Evolutionary conservation across 2,797 vertebrate genomes (phyloP), one percentile per base, ranked within the genome.

Genomic region (Chelonia mydas): DNA sequence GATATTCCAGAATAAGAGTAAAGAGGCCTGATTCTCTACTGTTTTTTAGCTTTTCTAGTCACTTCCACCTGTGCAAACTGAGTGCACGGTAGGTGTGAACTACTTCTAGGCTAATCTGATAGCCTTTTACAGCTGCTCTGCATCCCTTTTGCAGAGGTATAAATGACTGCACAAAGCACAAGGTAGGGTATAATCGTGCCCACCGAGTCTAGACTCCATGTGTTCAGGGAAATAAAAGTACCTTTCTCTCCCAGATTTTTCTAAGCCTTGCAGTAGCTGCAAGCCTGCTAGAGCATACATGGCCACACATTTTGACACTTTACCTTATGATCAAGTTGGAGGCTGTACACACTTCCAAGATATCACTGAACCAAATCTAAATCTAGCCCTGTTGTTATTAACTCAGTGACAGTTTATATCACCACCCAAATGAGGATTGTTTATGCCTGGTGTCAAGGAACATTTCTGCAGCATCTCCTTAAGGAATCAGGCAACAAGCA

Each of bases 301-400:
- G 86, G 53, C 12, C 10, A n/a, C 4, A 31, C 1, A 11, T 81
- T 16, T 86, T 10, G 31, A 80, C 47, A 54, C 23, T 77, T 85
- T 31, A 33, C 33, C 7, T 1, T 79, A 1, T 61, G 72, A 81
- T 90, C 23, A 84, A 3, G 3, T 10, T 78, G 4, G 3, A 37
- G 41, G 33, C 4, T 51, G 15, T 45, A 3, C 21, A 72, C 79
- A 9, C n/a, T 91, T 92, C 13, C n/a, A 49, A 77, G 77, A 6
- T 65, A 13, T 16, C 10, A 85, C 5, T 11, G 61, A 3, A 3
- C 1, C 68, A 4, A 41, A 37, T 0, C 0, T 49, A 85, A 94
- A n/a, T 77, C 41, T n/a, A 33, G 7, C 0, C 54, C 6, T 83
- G 21, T 5, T 10, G 0, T 74, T 47, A 25, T 90, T 88, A 84